Evolutionary conservation across 2,113 vertebrate species (phyloP), one percentile per base, ranked within the genome.

Genomic region (Coturnix japonica): DNA sequence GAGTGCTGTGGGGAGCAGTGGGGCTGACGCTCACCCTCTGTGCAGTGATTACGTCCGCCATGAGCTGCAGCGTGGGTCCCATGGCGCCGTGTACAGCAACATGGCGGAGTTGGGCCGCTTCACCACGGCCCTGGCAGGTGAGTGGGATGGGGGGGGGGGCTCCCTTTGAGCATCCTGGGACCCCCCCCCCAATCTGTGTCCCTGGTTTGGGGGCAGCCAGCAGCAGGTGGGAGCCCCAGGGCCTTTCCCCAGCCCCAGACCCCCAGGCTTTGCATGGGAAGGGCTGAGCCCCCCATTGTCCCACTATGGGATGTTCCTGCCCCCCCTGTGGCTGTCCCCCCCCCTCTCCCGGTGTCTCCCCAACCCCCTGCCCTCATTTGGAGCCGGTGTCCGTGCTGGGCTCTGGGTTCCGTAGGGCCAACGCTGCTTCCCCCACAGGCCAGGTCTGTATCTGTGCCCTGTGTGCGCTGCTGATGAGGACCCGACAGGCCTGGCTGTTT

Each of bases 391-490:
- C 61, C 33, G 1, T 7, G 37, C 35, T 6, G 17, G 35, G 44
- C 9, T 25, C 47, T 2, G 44, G 11, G 47, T 16, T 22, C 22
- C 2, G 69, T 3, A 4, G 69, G 69, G 31, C 8, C 30, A 11
- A 23, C 6, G 11, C 41, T 7, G 16, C 6, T 47, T 37, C 20
- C 23, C 28, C n/a, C 25, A 5, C 77, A 98, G 98, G 98, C 92
- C 97, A 98, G 96, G 97, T 98, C 26, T 97, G 98, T 41, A 96
- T 98, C 51, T 94, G 97, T 94, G 97, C 97, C 2, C 94, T 98
- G 77, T 98, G 98, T 85, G 97, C 98, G 54, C 97, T 98, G 82
- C 97, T 98, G 53, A 98, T 98, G 98, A 98, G 97, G 95, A 98
- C 98, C 71, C 97, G 88, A 21, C 98, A 95, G 64, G 97, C 97